phyloP scores from a whole-genome alignment of 2,888 invertebrate species.

The Andricus quercusramuli region DNA sequence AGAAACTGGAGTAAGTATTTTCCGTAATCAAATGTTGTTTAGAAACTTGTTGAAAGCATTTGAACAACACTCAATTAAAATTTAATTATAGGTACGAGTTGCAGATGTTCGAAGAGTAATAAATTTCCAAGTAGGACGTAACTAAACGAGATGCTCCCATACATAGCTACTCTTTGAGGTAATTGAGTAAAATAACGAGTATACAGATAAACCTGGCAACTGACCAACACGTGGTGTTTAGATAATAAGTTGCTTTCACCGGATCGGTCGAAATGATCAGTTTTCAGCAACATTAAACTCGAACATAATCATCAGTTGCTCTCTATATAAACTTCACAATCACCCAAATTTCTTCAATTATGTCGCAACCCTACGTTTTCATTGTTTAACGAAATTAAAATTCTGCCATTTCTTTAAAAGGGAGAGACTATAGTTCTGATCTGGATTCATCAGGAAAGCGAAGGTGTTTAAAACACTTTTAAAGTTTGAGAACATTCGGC shows the following conservation, averaged over 20 bases:
- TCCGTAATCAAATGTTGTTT: no score
- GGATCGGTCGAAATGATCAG: background rate
- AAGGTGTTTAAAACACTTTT: no score
- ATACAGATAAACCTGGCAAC: constrained; percentile 10
- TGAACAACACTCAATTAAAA: background rate
- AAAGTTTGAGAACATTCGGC: no score
- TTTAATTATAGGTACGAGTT: constrained; percentile 14
- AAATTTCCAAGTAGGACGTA: constrained; percentile 3
- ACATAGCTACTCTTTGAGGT: background rate
- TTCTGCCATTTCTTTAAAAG: no score
- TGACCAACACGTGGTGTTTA: background rate
- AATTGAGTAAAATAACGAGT: constrained; percentile 33
- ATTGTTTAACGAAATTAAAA: no score
- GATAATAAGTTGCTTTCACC: background rate
- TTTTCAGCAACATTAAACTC: background rate
- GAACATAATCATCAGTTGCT: background rate
- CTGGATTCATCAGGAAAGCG: no score
- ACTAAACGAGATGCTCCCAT: constrained; percentile 12
- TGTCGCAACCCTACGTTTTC: background rate
- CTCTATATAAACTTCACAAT: background rate
- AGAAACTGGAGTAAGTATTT: no score
- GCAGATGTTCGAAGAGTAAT: constrained; percentile 23
- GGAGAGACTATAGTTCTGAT: no score
- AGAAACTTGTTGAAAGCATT: background rate
- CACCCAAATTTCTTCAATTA: background rate